These are phyloP conservation scores for Molossus alvarezi DNA, from an alignment of 2,797 vertebrate species.

Conservation along the genomic window DNA sequence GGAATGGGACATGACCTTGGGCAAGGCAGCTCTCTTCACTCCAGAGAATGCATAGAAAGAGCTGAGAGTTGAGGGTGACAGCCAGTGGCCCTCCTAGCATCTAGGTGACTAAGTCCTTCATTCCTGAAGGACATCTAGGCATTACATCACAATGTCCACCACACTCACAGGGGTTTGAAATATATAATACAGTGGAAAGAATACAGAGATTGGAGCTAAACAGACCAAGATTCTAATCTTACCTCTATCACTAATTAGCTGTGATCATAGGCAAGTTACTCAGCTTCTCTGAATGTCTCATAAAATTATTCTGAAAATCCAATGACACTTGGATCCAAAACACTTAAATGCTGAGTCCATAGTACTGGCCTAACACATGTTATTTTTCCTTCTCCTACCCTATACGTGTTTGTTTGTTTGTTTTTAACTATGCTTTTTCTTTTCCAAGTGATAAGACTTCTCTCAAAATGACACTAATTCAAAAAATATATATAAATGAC, in stretches of 20 bases:
- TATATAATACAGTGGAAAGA: neutral
- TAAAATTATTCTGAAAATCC: conserved; percentile 47
- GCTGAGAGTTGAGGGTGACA: neutral
- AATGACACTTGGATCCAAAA: neutral
- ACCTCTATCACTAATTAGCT: neutral
- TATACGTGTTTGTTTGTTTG: neutral
- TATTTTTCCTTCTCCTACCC: neutral
- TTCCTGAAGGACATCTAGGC: neutral
- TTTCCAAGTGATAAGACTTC: neutral
- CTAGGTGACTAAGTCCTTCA: neutral
- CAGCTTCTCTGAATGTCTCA: neutral
- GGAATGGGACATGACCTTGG: neutral
- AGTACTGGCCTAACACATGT: neutral
- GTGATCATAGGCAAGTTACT: neutral
- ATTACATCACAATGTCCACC: neutral
- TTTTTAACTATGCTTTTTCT: conserved; percentile 16
- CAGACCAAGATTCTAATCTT: neutral
- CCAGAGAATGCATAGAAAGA: rapidly evolving
- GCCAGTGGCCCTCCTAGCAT: neutral
- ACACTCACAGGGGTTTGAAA: neutral
- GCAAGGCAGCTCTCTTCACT: neutral
- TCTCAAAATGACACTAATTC: conserved; percentile 17
- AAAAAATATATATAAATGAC: neutral
- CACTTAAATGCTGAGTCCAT: neutral
- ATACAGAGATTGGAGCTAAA: neutral